These are phyloP conservation scores for Holcopasites calliopsidis DNA, from an alignment of 1,140 invertebrate species.

Conservation along the genomic window DNA sequence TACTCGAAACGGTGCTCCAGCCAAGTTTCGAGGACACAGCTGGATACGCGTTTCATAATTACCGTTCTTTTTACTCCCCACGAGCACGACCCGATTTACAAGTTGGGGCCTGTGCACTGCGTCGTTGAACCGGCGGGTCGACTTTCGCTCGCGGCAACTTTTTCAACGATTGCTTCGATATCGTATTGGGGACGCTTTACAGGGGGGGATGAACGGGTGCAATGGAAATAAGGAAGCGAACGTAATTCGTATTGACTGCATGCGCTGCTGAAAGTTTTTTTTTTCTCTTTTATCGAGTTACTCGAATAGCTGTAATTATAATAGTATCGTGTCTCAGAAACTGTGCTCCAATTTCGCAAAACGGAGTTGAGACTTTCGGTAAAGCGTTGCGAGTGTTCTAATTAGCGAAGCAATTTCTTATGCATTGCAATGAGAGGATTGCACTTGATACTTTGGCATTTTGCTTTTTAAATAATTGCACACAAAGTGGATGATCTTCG, in stretches of 20 bases:
- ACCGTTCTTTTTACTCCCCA: slow-evolving; percentile 39
- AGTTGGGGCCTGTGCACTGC: neutral
- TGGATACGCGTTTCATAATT: slow-evolving; percentile 45
- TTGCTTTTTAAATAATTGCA: slow-evolving; percentile 35
- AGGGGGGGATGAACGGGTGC: neutral
- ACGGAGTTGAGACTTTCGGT: too few relatives aligned
- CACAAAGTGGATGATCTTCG: neutral
- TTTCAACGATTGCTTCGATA: neutral
- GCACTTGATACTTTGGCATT: too few relatives aligned
- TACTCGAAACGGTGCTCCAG: slow-evolving; percentile 22
- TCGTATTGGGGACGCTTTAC: neutral
- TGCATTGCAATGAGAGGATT: too few relatives aligned
- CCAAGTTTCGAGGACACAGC: slow-evolving; percentile 43
- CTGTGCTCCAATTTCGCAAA: neutral
- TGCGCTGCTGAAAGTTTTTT: neutral
- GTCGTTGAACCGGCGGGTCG: neutral
- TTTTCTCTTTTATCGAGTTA: neutral
- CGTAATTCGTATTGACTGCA: neutral
- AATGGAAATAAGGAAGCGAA: neutral
- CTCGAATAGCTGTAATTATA: neutral
- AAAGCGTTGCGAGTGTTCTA: too few relatives aligned
- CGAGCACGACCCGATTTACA: neutral
- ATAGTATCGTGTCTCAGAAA: neutral
- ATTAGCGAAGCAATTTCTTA: too few relatives aligned
- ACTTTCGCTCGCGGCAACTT: neutral